These are phyloP conservation scores for Hypsopygia costalis DNA, from an alignment of 2,888 invertebrate species.

Conservation along the genomic window DNA sequence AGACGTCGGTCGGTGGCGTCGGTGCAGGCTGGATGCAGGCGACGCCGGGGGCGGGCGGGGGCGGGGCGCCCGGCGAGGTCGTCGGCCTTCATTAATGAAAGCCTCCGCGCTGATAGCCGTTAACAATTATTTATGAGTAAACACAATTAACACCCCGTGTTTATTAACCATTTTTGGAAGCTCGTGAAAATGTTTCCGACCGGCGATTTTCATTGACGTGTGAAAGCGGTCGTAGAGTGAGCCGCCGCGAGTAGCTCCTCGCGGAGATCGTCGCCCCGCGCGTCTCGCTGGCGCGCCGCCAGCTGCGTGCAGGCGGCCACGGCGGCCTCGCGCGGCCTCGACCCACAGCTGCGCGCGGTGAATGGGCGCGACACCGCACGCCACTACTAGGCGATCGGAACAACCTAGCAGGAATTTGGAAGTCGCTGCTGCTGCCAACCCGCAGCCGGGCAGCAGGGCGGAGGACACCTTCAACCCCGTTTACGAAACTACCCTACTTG, in stretches of 20 bases:
- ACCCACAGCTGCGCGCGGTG: conserved; percentile 9
- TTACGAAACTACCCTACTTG: no score
- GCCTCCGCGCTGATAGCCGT: neutral
- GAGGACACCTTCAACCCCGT: no score
- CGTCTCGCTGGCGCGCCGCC: neutral
- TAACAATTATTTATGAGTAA: conserved; percentile 5
- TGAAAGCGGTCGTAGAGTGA: no score
- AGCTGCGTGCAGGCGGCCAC: neutral
- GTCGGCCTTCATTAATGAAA: conserved; percentile 2
- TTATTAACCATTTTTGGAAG: neutral
- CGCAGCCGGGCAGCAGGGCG: no score
- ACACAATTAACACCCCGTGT: conserved; percentile 4
- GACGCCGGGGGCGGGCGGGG: neutral
- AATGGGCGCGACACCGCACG: conserved; percentile 1
- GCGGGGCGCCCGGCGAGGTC: neutral
- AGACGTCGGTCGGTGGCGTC: no score
- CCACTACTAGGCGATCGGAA: neutral
- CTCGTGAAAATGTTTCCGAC: neutral
- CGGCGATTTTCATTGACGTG: conserved; percentile 2
- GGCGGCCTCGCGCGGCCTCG: conserved; percentile 3
- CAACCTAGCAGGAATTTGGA: neutral
- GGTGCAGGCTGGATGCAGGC: neutral
- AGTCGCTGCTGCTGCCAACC: neutral
- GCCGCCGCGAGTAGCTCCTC: neutral
- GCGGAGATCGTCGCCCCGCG: neutral